phyloP scores from a whole-genome alignment of 1,140 invertebrate genomes.

The Nasonia longicornis region DNA sequence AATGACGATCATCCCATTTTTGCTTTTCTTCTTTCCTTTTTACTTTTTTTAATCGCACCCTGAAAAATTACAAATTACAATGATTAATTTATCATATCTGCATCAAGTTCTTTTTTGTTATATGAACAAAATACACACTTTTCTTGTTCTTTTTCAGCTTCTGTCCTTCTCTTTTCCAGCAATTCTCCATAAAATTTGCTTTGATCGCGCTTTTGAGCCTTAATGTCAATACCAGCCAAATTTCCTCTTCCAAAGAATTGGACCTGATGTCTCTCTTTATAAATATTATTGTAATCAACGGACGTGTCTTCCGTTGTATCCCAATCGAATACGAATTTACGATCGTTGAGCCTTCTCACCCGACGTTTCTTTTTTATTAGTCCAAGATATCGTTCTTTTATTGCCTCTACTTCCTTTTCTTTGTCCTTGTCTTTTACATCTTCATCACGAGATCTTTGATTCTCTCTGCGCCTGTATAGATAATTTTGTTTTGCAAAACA shows the following conservation, averaged over 20 bases:
- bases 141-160: constrained; percentile 98
- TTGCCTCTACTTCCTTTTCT: constrained; percentile 91
- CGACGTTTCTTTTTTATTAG: constrained; percentile 93
- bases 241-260: constrained; percentile 99
- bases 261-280: constrained; percentile 95
- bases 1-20: constrained; percentile 98
- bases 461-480: constrained; percentile 58
- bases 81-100: not conserved
- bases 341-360: constrained; percentile 93
- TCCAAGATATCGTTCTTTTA: constrained; percentile 95
- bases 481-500: not conserved
- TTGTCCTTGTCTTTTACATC: constrained; percentile 85
- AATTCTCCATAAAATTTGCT: constrained; percentile 98
- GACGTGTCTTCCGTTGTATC: constrained; percentile 98
- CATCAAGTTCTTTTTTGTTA: too few species aligned
- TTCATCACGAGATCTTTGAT: constrained; percentile 67
- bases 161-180: constrained; percentile 93
- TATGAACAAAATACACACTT: constrained; percentile 70
- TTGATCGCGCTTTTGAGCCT: constrained; percentile 97
- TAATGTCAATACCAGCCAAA: constrained; percentile 97
- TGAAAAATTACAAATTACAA: constrained; percentile 56
- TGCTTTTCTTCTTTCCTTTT: constrained; percentile 98
- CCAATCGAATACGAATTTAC: constrained; percentile 99
- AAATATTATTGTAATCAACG: constrained; percentile 96
- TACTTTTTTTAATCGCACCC: constrained; percentile 90